A percentile compares a stretch with the other conserved stretches of the same genome.
Evolutionary conservation across 2,113 vertebrate genomes (phyloP).

Genomic region (Benitochromis conjunctus): DNA sequence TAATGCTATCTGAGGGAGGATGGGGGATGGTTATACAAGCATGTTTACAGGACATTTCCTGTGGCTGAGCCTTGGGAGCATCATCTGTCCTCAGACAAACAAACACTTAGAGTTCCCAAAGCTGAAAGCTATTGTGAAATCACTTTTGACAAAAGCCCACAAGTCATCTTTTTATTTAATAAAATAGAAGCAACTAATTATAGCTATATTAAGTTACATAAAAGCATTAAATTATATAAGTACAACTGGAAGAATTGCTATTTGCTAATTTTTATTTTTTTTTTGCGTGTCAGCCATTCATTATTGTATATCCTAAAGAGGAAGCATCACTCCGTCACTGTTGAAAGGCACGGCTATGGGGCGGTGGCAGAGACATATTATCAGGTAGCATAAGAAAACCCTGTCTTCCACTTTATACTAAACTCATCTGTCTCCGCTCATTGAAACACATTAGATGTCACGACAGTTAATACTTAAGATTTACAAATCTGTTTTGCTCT

Average conservation of each 20-base stretch:
- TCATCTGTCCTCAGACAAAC: constrained; percentile 68
- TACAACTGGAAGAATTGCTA: not conserved
- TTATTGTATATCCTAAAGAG: constrained; percentile 20
- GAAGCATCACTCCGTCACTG: not conserved
- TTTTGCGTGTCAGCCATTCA: constrained; percentile 25
- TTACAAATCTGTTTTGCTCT: not conserved
- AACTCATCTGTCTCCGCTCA: not conserved
- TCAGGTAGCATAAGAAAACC: constrained; percentile 7
- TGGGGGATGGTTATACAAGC: constrained; percentile 65
- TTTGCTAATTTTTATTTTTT: not conserved
- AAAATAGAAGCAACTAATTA: not conserved
- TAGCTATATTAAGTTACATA: not conserved
- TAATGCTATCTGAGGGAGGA: constrained; percentile 60
- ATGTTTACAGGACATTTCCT: constrained; percentile 76
- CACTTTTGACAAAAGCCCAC: not conserved
- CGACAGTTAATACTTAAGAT: not conserved
- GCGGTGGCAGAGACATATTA: not conserved
- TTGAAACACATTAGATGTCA: not conserved
- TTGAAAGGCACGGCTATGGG: not conserved
- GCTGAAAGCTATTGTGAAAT: not conserved
- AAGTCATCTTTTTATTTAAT: not conserved
- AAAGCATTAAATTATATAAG: not conserved
- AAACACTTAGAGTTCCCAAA: constrained; percentile 52
- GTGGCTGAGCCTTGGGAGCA: constrained; percentile 66
- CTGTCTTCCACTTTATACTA: not conserved